These are phyloP conservation scores for Ochropleura leucogaster DNA, from an alignment of 2,888 invertebrate species.

Conservation along the genomic window DNA sequence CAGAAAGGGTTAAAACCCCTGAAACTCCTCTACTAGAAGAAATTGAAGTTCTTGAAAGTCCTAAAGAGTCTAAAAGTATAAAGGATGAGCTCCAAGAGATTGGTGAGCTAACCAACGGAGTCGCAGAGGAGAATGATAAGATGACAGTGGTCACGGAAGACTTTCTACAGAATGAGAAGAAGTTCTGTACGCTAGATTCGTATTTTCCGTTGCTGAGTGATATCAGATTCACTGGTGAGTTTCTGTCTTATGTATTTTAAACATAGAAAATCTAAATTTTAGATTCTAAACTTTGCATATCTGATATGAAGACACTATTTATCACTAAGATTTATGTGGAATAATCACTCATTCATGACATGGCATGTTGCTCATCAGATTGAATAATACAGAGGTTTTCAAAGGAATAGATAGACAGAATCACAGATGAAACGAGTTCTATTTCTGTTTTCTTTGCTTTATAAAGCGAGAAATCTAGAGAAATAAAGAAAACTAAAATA, in stretches of 20 bases:
- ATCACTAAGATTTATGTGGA: too few relatives aligned
- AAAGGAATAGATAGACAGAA: too few relatives aligned
- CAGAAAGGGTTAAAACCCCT: constrained; percentile 48
- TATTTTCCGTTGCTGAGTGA: constrained; percentile 84
- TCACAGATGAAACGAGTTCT: too few relatives aligned
- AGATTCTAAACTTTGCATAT: too few relatives aligned
- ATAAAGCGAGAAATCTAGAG: too few relatives aligned
- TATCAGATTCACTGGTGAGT: constrained; percentile 86
- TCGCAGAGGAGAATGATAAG: constrained; percentile 68
- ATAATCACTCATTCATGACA: too few relatives aligned
- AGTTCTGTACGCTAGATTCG: constrained; percentile 82
- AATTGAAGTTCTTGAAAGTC: constrained; percentile 57
- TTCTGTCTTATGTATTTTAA: not conserved
- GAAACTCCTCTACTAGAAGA: constrained; percentile 58
- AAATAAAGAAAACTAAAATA: too few relatives aligned
- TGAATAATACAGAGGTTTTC: too few relatives aligned
- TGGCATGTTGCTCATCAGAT: too few relatives aligned
- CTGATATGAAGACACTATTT: too few relatives aligned
- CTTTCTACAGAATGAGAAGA: constrained; percentile 88
- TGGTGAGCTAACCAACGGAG: constrained; percentile 66
- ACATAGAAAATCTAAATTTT: too few relatives aligned
- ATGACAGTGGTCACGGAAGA: constrained; percentile 80
- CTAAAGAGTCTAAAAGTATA: constrained; percentile 61
- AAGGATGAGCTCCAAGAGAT: constrained; percentile 60
- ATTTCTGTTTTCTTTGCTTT: too few relatives aligned